Conservation (phyloP, 37 sponge, comb jelly and placozoan species). For the Halichondria panicea region DNA sequence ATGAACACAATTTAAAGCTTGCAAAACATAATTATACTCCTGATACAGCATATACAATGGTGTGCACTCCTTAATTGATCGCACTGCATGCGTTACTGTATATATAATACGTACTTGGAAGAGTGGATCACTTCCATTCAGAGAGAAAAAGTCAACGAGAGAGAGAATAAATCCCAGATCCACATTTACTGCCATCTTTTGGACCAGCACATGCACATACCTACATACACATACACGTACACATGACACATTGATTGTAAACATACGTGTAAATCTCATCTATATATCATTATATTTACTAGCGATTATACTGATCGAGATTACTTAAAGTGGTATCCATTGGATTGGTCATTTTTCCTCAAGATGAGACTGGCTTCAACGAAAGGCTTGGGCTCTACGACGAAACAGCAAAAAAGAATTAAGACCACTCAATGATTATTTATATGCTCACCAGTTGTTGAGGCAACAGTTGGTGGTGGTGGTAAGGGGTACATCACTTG, state of each 20-base stretch:
- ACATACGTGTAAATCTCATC: too few relatives aligned
- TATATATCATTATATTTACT: too few relatives aligned
- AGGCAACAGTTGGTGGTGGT: slow-evolving; percentile 80
- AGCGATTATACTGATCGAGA: not conserved
- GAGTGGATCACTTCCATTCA: not conserved
- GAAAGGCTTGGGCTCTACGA: slow-evolving; percentile 92
- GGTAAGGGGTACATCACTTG: slow-evolving; percentile 81
- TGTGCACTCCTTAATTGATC: too few relatives aligned
- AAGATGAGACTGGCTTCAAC: slow-evolving; percentile 83
- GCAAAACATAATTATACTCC: too few relatives aligned
- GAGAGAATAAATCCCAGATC: slow-evolving; percentile 86
- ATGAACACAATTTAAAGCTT: too few relatives aligned
- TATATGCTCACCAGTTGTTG: slow-evolving; percentile 47
- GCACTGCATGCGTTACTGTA: not conserved
- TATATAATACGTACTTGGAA: slow-evolving; percentile 11
- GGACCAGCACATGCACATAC: slow-evolving; percentile 84
- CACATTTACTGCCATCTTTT: slow-evolving; percentile 84
- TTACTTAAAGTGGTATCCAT: slow-evolving; percentile 78
- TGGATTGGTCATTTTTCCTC: slow-evolving; percentile 51
- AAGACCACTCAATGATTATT: not conserved
- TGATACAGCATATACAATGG: too few relatives aligned
- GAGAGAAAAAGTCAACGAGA: slow-evolving; percentile 67
- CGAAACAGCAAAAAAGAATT: too few relatives aligned
- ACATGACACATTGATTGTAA: not conserved
- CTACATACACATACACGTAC: too few relatives aligned